phyloP scores from a whole-genome alignment of 37 sponge, comb jelly and placozoan genomes.

The Amphimedon queenslandica region DNA sequence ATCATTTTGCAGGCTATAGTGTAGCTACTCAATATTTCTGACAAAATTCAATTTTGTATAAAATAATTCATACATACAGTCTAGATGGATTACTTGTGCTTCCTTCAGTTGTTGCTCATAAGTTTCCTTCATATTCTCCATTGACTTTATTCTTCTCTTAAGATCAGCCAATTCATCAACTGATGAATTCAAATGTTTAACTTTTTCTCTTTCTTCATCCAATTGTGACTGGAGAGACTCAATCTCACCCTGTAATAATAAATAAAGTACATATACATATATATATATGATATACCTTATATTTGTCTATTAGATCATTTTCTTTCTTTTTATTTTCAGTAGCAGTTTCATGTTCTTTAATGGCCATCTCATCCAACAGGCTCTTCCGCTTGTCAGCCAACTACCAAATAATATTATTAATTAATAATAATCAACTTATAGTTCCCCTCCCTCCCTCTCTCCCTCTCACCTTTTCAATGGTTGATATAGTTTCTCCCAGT shows the following conservation, averaged over 20 bases:
- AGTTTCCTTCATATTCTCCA: background rate
- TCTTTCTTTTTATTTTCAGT: slow-evolving; percentile 30
- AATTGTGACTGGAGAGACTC: background rate
- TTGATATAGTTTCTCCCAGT: slow-evolving; percentile 4
- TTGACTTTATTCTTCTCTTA: background rate
- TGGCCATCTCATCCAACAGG: slow-evolving; percentile 39
- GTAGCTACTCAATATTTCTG: no score
- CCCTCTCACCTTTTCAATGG: slow-evolving; percentile 16
- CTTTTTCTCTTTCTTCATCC: background rate
- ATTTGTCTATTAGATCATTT: slow-evolving; percentile 10
- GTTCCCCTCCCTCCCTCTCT: no score
- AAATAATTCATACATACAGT: no score
- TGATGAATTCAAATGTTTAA: background rate
- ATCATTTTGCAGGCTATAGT: no score
- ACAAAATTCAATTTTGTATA: no score
- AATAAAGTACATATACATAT: no score
- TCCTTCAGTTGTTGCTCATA: background rate
- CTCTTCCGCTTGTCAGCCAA: slow-evolving; percentile 56
- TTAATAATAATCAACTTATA: background rate
- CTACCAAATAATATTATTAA: slow-evolving; percentile 8
- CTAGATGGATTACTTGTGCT: background rate
- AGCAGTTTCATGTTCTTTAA: slow-evolving; percentile 25
- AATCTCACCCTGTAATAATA: no score
- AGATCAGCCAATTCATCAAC: slow-evolving; percentile 26
- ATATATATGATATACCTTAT: slow-evolving; percentile 22